These are phyloP conservation scores for Mastacembelus armatus DNA, from an alignment of 2,797 vertebrate genomes.

Conservation along the genomic window DNA sequence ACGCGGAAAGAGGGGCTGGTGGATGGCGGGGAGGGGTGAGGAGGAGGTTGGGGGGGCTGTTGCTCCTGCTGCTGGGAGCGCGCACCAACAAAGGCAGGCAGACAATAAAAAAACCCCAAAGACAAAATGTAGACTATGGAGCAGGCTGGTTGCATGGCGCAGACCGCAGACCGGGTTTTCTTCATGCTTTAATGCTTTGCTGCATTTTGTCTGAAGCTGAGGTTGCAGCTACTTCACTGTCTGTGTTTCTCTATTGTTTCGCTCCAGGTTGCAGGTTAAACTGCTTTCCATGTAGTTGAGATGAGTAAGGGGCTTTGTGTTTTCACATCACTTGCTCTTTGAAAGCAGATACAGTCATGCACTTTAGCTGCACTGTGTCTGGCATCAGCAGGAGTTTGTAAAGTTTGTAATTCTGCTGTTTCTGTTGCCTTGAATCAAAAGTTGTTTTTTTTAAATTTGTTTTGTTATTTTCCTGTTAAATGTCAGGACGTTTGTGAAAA, in stretches of 20 bases:
- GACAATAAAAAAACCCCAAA: conserved; percentile 70
- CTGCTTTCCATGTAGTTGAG: conserved; percentile 24
- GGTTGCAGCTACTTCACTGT: conserved; percentile 14
- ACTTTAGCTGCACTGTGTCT: not conserved
- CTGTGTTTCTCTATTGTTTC: not conserved
- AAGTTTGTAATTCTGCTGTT: not conserved
- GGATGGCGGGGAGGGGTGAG: conserved; percentile 22
- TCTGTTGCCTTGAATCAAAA: not conserved
- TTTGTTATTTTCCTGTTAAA: not conserved
- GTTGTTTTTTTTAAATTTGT: not conserved
- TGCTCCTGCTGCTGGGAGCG: conserved; percentile 48
- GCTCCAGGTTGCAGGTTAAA: conserved; percentile 57
- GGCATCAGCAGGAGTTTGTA: not conserved
- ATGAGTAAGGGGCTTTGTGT: conserved; percentile 36
- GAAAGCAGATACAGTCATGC: conserved; percentile 6
- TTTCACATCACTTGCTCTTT: conserved; percentile 18
- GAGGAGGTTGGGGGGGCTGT: not conserved
- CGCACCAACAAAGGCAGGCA: conserved; percentile 73
- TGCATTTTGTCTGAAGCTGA: conserved; percentile 29
- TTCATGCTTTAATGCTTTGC: conserved; percentile 55
- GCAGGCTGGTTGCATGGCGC: conserved; percentile 30
- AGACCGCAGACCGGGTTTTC: conserved; percentile 53
- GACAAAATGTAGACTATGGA: conserved; percentile 57
- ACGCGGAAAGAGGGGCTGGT: conserved; percentile 33
- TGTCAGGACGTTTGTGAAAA: not conserved